A percentile compares a stretch with the other conserved stretches of the same genome.
Conservation (phyloP, 2,113 vertebrate species). For the Mustela lutreola region DNA sequence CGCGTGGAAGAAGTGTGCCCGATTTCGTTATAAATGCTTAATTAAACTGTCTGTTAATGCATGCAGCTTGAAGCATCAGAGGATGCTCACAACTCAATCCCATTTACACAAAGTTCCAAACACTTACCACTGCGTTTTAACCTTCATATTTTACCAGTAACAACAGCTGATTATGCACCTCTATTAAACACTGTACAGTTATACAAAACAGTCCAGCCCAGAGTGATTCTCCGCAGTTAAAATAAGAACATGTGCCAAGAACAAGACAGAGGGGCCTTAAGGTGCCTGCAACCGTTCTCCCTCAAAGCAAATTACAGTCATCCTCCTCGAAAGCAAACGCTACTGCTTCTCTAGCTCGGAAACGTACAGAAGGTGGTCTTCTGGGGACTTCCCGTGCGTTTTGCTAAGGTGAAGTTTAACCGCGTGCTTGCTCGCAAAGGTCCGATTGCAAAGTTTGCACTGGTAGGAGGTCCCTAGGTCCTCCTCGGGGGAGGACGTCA, state of each 20-base stretch:
- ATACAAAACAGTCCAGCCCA: slow-evolving; percentile 91
- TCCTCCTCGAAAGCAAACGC: slow-evolving; percentile 87
- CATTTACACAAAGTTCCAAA: slow-evolving; percentile 97
- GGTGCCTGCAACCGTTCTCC: slow-evolving; percentile 94
- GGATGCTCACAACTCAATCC: slow-evolving; percentile 95
- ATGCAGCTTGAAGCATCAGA: slow-evolving; percentile 97
- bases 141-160: slow-evolving; percentile 96
- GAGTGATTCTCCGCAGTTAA: slow-evolving; percentile 91
- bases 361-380: slow-evolving; percentile 99
- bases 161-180: slow-evolving; percentile 93
- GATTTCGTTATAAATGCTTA: slow-evolving; percentile 95
- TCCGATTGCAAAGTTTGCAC: slow-evolving; percentile 99
- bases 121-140: slow-evolving; percentile 96
- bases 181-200: slow-evolving; percentile 94
- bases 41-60: slow-evolving; percentile 97
- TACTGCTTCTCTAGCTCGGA: slow-evolving; percentile 98
- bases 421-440: slow-evolving; percentile 99
- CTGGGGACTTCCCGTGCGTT: slow-evolving; percentile 98
- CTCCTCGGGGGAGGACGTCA: slow-evolving; percentile 94
- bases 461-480: slow-evolving; percentile 94
- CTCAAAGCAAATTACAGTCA: slow-evolving; percentile 88
- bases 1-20: slow-evolving; percentile 94
- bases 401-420: slow-evolving; percentile 99
- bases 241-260: slow-evolving; percentile 95
- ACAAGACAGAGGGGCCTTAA: slow-evolving; percentile 94